phyloP scores from a whole-genome alignment of 2,797 vertebrate species.

The Lagocephalus sceleratus region DNA sequence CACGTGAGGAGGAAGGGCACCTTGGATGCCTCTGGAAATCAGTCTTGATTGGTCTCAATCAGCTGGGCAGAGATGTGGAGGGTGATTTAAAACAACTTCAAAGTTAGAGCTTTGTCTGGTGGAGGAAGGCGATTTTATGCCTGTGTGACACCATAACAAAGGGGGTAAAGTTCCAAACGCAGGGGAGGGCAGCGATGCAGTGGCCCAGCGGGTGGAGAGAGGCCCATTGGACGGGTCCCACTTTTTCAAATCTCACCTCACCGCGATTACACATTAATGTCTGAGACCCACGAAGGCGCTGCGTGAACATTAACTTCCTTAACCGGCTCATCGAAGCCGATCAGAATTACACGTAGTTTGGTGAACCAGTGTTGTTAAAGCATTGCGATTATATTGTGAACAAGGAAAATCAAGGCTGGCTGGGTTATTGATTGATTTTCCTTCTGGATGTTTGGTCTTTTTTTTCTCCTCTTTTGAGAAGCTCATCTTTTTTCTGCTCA shows the following conservation, averaged over 20 bases:
- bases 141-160: slow-evolving; percentile 3
- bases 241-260: slow-evolving; percentile 6
- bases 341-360: slow-evolving; percentile 28
- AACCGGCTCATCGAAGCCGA: slow-evolving; percentile 40
- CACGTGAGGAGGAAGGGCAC: neutral
- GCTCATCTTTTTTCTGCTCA: slow-evolving; percentile 24
- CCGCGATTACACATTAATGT: slow-evolving; percentile 43
- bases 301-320: slow-evolving; percentile 38
- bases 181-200: too few relatives aligned
- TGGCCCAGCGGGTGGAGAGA: too few relatives aligned
- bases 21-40: neutral
- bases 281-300: neutral
- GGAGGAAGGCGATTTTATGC: too few relatives aligned
- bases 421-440: too few relatives aligned
- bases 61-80: too few relatives aligned
- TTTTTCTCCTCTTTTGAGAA: neutral
- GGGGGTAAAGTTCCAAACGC: too few relatives aligned
- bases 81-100: neutral
- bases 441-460: too few relatives aligned
- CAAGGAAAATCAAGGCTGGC: too few relatives aligned
- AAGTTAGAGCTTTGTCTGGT: neutral
- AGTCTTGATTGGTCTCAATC: neutral
- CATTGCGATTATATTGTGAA: neutral
- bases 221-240: too few relatives aligned
- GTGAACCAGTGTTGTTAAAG: slow-evolving; percentile 37